Percentiles rank a stretch among this genome's conserved stretches.
phyloP scores from a whole-genome alignment of 2,113 vertebrate species.

The Ochotona curzoniae region DNA sequence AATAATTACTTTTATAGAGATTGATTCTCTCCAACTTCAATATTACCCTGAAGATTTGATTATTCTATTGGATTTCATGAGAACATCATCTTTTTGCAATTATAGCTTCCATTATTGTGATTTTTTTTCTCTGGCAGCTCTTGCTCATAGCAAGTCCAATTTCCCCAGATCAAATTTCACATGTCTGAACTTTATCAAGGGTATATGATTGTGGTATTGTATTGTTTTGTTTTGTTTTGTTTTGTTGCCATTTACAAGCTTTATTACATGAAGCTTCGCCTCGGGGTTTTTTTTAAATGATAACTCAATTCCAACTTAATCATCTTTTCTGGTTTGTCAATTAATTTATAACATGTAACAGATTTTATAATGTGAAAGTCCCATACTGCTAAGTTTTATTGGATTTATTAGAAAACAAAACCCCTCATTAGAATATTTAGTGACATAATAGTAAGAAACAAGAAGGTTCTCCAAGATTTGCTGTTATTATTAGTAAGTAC shows the following conservation, averaged over 20 bases:
- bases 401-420: neutral
- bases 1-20: constrained; percentile 66
- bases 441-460: neutral
- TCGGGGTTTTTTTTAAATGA: neutral
- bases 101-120: constrained; percentile 14
- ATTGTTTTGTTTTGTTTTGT: neutral
- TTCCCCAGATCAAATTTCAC: constrained; percentile 20
- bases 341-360: neutral
- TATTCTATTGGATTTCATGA: constrained; percentile 57
- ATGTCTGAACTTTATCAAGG: constrained; percentile 27
- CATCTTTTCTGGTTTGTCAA: constrained; percentile 15
- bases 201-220: neutral
- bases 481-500: neutral
- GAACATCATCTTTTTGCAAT: constrained; percentile 51
- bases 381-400: constrained; percentile 25
- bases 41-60: constrained; percentile 58
- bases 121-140: constrained; percentile 8
- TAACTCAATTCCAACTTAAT: constrained; percentile 9
- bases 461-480: neutral
- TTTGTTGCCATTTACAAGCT: constrained; percentile 29
- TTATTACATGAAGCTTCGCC: neutral
- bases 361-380: neutral
- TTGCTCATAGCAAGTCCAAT: constrained; percentile 10
- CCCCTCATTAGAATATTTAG: constrained; percentile 3
- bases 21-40: constrained; percentile 69